Conservation (phyloP, 2,888 invertebrate genomes). For the Poecilus cupreus region DNA sequence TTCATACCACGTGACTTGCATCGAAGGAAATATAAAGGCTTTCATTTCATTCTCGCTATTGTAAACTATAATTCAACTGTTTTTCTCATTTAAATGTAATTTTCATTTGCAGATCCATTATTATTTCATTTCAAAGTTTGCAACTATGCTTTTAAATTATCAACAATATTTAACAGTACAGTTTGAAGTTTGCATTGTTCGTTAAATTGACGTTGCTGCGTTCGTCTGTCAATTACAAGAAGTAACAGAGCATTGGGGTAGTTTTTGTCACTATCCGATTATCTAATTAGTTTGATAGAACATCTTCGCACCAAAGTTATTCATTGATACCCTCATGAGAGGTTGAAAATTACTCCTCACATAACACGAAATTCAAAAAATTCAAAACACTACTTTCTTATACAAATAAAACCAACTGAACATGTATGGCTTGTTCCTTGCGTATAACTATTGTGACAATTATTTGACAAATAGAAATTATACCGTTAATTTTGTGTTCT, state of each 20-base stretch:
- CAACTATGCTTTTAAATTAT: conserved; percentile 1
- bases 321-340: too few relatives aligned
- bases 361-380: too few relatives aligned
- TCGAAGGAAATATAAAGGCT: neutral
- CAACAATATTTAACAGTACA: conserved; percentile 5
- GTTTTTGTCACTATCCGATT: neutral
- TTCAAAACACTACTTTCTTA: too few relatives aligned
- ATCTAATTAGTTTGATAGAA: conserved; percentile 8
- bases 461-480: too few relatives aligned
- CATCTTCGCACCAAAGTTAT: too few relatives aligned
- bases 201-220: neutral
- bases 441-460: too few relatives aligned
- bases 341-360: too few relatives aligned
- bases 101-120: conserved; percentile 26
- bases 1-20: neutral
- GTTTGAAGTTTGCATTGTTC: conserved; percentile 21
- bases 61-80: conserved; percentile 24
- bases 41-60: neutral
- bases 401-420: too few relatives aligned
- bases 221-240: neutral
- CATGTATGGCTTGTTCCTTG: too few relatives aligned
- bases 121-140: neutral
- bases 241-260: neutral
- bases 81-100: conserved; percentile 33
- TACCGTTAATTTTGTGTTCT: too few relatives aligned